Evolutionary conservation across 2,888 invertebrate species (phyloP).

Genomic region (Diaprepes abbreviatus): DNA sequence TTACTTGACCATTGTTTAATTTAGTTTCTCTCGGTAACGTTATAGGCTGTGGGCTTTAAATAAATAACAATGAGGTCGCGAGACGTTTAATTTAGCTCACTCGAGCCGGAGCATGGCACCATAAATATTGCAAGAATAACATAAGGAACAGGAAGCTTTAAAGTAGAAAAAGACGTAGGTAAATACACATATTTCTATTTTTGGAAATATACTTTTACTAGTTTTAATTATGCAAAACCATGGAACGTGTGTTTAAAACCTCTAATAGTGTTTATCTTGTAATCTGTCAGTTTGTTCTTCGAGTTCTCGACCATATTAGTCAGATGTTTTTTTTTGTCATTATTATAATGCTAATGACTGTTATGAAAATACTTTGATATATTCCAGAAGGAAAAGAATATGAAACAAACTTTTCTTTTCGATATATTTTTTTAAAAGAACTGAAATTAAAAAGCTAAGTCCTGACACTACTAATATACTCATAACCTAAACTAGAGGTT

Average conservation of each 20-base stretch:
- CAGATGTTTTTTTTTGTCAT: too few relatives aligned
- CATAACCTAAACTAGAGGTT: too few relatives aligned
- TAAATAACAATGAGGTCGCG: slow-evolving; percentile 46
- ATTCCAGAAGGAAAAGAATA: too few relatives aligned
- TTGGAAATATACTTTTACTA: slow-evolving; percentile 7
- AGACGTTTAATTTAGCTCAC: slow-evolving; percentile 36
- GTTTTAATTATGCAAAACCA: slow-evolving; percentile 12
- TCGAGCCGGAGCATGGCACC: slow-evolving; percentile 32
- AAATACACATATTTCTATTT: slow-evolving; percentile 16
- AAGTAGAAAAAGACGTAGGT: slow-evolving; percentile 11
- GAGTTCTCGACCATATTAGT: too few relatives aligned
- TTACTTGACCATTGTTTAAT: background rate
- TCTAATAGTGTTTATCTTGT: too few relatives aligned
- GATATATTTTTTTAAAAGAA: too few relatives aligned
- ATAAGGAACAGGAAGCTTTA: slow-evolving; percentile 16
- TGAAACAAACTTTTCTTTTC: too few relatives aligned
- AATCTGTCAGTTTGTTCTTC: too few relatives aligned
- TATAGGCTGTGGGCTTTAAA: slow-evolving; percentile 25
- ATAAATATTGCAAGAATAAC: slow-evolving; percentile 42
- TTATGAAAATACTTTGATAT: too few relatives aligned
- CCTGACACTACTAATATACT: too few relatives aligned
- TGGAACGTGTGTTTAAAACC: background rate
- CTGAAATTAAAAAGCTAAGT: too few relatives aligned
- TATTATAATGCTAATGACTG: too few relatives aligned
- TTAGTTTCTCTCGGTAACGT: slow-evolving; percentile 29